Evolutionary conservation across 2,797 vertebrate species (phyloP).

Genomic region (Epinephelus malabaricus): DNA sequence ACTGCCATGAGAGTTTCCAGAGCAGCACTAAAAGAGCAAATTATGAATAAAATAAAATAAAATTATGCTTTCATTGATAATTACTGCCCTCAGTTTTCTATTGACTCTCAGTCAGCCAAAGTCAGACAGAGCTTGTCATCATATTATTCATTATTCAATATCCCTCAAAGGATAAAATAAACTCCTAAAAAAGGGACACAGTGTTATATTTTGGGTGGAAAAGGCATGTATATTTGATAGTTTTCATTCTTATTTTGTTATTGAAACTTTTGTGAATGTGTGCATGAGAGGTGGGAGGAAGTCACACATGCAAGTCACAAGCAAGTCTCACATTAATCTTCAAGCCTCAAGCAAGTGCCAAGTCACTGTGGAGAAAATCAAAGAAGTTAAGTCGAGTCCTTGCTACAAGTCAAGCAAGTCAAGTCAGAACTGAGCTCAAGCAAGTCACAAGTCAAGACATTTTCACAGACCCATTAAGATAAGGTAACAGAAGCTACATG

Average conservation of each 20-base stretch:
- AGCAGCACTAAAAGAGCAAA: conserved; percentile 39
- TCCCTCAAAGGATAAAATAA: not conserved
- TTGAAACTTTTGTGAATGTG: not conserved
- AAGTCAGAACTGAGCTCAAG: too few relatives aligned
- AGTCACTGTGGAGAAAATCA: too few relatives aligned
- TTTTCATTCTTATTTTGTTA: not conserved
- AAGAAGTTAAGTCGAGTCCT: too few relatives aligned
- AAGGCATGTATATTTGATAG: conserved; percentile 2
- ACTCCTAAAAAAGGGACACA: not conserved
- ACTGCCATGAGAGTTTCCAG: conserved; percentile 44
- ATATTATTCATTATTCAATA: not conserved
- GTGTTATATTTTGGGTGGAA: not conserved
- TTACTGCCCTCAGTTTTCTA: conserved; percentile 26
- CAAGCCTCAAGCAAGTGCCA: too few relatives aligned
- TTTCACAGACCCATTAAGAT: too few relatives aligned
- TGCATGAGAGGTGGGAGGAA: not conserved
- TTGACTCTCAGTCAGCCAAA: not conserved
- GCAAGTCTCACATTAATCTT: too few relatives aligned
- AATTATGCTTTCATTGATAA: conserved; percentile 39
- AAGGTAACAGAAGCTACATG: too few relatives aligned
- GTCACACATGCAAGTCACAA: too few relatives aligned
- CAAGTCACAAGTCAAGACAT: too few relatives aligned
- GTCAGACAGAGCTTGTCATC: not conserved
- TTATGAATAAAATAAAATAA: conserved; percentile 48
- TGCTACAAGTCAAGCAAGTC: too few relatives aligned